phyloP scores from a whole-genome alignment of 64 coral and sea anemone genomes.

The Dendrophyllia cribrosa region DNA sequence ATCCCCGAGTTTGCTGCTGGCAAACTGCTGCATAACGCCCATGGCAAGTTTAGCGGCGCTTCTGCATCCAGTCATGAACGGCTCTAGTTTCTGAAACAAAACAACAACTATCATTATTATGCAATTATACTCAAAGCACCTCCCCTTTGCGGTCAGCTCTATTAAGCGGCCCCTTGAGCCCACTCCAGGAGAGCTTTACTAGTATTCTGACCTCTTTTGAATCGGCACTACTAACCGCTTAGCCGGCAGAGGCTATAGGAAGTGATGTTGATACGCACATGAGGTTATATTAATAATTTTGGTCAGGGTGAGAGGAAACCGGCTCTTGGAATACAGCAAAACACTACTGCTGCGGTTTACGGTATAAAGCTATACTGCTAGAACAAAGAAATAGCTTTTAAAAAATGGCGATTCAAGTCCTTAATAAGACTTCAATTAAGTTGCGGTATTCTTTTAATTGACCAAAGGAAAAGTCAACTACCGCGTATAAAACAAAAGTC shows the following conservation, averaged over 20 bases:
- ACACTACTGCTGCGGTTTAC: background rate
- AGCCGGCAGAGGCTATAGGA: background rate
- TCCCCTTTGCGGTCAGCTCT: background rate
- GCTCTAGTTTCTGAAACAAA: constrained; percentile 93
- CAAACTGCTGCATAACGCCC: constrained; percentile 95
- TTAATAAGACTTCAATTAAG: constrained; percentile 8
- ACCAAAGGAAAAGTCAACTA: background rate
- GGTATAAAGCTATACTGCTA: background rate
- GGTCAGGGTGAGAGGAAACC: background rate
- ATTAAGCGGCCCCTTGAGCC: background rate
- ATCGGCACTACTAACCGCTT: background rate
- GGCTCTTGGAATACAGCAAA: background rate
- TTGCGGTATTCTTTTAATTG: constrained; percentile 44
- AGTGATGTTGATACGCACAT: background rate
- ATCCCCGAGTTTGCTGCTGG: constrained; percentile 86
- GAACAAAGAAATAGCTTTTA: constrained; percentile 5
- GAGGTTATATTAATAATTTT: background rate
- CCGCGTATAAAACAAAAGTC: background rate
- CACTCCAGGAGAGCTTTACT: background rate
- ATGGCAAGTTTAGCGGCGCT: constrained; percentile 97
- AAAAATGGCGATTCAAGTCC: background rate
- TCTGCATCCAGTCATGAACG: constrained; percentile 98
- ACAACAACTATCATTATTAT: constrained; percentile 5
- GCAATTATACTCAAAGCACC: background rate
- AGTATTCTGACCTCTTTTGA: background rate